Base-by-base conservation (phyloP, 2,113 vertebrate species). In the Procapra przewalskii region DNA sequence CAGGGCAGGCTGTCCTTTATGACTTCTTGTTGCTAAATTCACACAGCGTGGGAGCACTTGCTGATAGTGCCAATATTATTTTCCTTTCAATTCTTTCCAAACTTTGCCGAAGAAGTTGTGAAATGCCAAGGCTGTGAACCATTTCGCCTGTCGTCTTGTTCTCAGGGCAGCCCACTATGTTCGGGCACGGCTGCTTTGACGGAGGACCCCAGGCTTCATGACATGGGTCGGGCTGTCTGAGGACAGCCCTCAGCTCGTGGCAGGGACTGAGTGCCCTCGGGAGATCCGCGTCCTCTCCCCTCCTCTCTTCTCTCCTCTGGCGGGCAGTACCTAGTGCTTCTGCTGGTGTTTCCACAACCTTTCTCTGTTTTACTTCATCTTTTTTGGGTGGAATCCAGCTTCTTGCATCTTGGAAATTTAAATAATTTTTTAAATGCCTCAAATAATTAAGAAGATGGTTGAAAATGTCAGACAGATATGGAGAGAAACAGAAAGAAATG, bases 231-330 rank as follows among this genome's bases (percentile, higher is more conserved):
- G 54, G 9, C 7, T 64, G 0, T 40, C 52, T 5, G 54, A 36
- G 23, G 55, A 23, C 4, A 9, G 23, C 52, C 31, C 57, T 83
- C 19, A 13, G 79, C 9, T 48, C n/a, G 7, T 0, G 3, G 14
- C 27, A 33, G 10, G 15, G 36, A n/a, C 43, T 36, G 2, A 12
- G 5, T 27, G 9, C 67, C 25, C 25, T 36, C 5, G 4, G 48
- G 33, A 7, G 29, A 13, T 1, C 0, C 5, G 6, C 12, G 3
- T 31, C 43, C 1, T 5, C n/a, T 11, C 40, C 3, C 3, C 33
- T 10, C 36, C 3, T 8, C 40, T 19, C 36, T 50, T 50, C 48
- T 27, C 33, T 33, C 31, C 13, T 36, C 36, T 31, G 31, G 50
- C 7, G 27, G 40, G 16, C 85, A 13, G 33, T 1, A 14, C 48